Base-by-base conservation (phyloP, 2,797 vertebrate genomes). In the Trachurus trachurus region DNA sequence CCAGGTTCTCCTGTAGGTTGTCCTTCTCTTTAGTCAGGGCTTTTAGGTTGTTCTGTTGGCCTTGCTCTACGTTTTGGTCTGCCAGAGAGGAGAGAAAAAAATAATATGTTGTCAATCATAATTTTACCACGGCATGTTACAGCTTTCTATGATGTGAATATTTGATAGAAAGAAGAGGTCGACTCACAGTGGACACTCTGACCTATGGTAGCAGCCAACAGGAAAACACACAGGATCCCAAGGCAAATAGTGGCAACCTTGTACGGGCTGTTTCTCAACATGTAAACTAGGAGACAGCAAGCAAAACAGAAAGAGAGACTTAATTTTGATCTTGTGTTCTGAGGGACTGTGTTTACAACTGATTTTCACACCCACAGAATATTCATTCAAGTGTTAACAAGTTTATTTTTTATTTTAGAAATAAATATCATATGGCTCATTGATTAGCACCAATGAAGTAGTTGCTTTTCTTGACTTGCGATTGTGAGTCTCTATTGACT, bases 131-230 rank as follows among this genome's bases (percentile, higher is more conserved):
- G 5, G 64, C 10, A 65, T 15, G 2, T 29, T 6, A 15, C 6
- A 17, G 52, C 17, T 31, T 37, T 57, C 3, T 54, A 15, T 60
- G 77, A 64, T 16, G 6, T 53, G 10, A 56, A 64, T 59, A 58
- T 63, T 52, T 59, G 22, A 39, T 3, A 66, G 9, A 58, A 76
- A 75, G 42, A 39, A 64, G 58, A 53, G 2, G 10, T 19, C 2
- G 21, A 91, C 93, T 93, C 56, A 94, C 93, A 53, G 72, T 87
- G 67, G 58, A 90, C 59, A 6, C 74, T 66, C 42, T 93, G 89
- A 40, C 82, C 88, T 19, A 92, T 88, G 83, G 90, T 13, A 15
- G 47, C 87, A 49, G 40, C 71, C 78, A 90, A 1, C 12, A 94
- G 79, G 31, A 92, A 9, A 17, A 74, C 16, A 67, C 87, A 87